Percentiles rank a stretch among this genome's conserved stretches.
Evolutionary conservation across 92 coral and sea anemone species (phyloP).

Genomic region (Actinostola sp.): DNA sequence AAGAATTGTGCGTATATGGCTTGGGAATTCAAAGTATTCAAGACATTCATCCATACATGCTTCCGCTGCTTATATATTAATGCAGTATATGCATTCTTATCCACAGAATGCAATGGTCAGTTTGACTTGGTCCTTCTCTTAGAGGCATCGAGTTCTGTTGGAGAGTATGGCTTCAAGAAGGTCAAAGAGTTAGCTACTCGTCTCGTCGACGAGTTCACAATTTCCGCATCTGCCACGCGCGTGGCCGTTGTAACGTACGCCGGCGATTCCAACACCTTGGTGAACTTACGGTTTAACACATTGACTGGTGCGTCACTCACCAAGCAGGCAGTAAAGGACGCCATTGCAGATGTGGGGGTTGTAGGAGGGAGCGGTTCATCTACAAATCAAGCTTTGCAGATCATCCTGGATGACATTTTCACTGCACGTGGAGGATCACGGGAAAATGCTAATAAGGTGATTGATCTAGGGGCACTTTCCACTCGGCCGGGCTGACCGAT

Average conservation of each 20-base stretch:
- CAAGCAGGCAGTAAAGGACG: constrained; percentile 15
- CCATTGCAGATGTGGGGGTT: constrained; percentile 39
- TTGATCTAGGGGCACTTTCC: background rate
- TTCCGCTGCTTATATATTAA: too few species aligned
- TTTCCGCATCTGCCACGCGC: constrained; percentile 39
- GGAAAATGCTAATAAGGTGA: constrained; percentile 59
- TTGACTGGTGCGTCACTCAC: constrained; percentile 37
- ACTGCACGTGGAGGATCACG: constrained; percentile 52
- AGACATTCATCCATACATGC: too few species aligned
- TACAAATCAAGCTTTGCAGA: constrained; percentile 31
- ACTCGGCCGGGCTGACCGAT: background rate
- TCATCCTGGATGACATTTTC: constrained; percentile 45
- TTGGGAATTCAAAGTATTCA: too few species aligned
- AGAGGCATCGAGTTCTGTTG: constrained; percentile 57
- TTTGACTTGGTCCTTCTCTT: constrained; percentile 62
- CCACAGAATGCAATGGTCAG: constrained; percentile 58
- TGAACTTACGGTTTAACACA: constrained; percentile 51
- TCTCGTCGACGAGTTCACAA: constrained; percentile 66
- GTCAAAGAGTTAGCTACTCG: constrained; percentile 60
- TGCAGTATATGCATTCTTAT: too few species aligned
- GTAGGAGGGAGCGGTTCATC: constrained; percentile 26
- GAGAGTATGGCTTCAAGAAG: constrained; percentile 41
- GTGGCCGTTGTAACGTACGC: constrained; percentile 66
- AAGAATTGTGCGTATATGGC: too few species aligned
- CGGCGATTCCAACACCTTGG: constrained; percentile 32